Conservation (phyloP, 2,797 vertebrate species). For the Microchirus variegatus region DNA sequence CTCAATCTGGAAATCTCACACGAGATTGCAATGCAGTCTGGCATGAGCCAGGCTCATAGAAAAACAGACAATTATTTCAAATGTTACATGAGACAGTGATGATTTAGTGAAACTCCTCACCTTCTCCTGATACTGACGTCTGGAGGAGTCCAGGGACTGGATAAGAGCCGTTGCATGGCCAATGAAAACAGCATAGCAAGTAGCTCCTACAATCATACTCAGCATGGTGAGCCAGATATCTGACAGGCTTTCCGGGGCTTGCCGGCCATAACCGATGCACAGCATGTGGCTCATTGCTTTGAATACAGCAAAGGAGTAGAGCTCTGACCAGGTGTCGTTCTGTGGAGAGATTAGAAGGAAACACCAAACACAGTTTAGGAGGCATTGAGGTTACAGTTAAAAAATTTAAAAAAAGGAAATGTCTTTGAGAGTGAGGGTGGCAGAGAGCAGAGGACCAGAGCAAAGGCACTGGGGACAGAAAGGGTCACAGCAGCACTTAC, state of each 20-base stretch:
- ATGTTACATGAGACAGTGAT: too few relatives aligned
- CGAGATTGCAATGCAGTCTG: too few relatives aligned
- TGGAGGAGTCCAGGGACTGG: slow-evolving; percentile 94
- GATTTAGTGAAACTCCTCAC: slow-evolving; percentile 66
- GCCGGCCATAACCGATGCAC: slow-evolving; percentile 94
- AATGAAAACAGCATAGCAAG: slow-evolving; percentile 97
- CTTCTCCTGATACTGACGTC: slow-evolving; percentile 98
- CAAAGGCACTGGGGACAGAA: slow-evolving; percentile 33
- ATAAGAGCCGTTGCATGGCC: slow-evolving; percentile 96
- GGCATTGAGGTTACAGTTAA: slow-evolving; percentile 20
- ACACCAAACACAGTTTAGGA: slow-evolving; percentile 37
- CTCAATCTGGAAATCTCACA: too few relatives aligned
- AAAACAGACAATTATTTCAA: too few relatives aligned
- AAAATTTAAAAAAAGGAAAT: slow-evolving; percentile 27
- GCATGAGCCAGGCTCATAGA: too few relatives aligned
- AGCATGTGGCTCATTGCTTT: slow-evolving; percentile 99
- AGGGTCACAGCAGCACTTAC: slow-evolving; percentile 48
- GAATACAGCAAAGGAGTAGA: slow-evolving; percentile 95
- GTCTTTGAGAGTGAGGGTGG: slow-evolving; percentile 14
- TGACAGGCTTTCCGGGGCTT: slow-evolving; percentile 93
- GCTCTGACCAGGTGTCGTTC: slow-evolving; percentile 97
- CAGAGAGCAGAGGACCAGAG: slow-evolving; percentile 13
- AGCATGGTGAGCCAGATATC: slow-evolving; percentile 98
- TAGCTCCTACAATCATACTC: slow-evolving; percentile 97
- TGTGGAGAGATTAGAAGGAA: slow-evolving; percentile 64